A percentile compares a stretch with the other conserved stretches of the same genome.
Evolutionary conservation across 2,113 vertebrate species (phyloP).

Genomic region (Gnathonemus echidnorhynchus): DNA sequence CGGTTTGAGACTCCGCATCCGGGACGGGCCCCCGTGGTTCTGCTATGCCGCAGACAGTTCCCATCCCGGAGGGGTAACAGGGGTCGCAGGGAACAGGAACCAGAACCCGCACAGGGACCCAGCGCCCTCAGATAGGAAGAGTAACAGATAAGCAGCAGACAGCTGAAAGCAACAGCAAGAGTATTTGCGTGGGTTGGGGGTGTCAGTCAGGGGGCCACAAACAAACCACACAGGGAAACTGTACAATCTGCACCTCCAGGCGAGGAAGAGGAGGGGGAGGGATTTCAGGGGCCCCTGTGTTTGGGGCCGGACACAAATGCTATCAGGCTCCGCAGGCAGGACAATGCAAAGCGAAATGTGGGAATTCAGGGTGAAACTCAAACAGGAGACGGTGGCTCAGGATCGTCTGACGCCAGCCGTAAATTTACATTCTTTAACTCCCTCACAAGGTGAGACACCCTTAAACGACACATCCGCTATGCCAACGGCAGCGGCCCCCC

Average conservation of each 20-base stretch:
- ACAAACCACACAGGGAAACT: background rate
- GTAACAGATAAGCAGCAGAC: background rate
- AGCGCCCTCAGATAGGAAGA: background rate
- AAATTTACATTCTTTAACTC: conserved; percentile 4
- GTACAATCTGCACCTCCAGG: background rate
- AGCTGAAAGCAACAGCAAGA: background rate
- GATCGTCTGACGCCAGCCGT: background rate
- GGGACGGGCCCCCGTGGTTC: background rate
- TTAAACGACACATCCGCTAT: background rate
- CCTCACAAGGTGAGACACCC: background rate
- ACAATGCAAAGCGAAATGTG: background rate
- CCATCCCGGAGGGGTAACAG: background rate
- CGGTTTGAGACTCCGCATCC: background rate
- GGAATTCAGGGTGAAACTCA: background rate
- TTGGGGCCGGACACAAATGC: background rate
- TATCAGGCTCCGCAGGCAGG: background rate
- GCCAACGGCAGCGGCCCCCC: background rate
- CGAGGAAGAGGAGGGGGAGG: background rate
- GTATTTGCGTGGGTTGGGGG: background rate
- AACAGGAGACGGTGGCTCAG: background rate
- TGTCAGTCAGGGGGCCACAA: background rate
- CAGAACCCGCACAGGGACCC: background rate
- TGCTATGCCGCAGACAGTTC: background rate
- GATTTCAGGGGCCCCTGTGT: background rate
- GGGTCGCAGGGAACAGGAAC: background rate